Evolutionary conservation across 2,888 invertebrate species (phyloP), one percentile per base, ranked within the genome.

Genomic region (Andrena haemorrhoa): DNA sequence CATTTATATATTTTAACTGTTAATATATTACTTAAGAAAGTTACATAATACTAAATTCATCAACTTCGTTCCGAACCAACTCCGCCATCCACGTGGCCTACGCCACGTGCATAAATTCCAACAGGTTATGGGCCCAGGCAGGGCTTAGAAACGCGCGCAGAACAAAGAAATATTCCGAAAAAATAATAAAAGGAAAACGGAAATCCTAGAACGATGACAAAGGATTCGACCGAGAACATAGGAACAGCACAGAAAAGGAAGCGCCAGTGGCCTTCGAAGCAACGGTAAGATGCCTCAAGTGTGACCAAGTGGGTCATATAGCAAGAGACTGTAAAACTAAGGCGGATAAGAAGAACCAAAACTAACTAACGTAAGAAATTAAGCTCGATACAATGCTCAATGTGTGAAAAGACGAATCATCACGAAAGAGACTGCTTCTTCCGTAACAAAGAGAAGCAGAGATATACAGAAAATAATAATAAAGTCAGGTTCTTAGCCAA

Each of bases 201-300:
- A n/a, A n/a, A n/a, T n/a, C n/a, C n/a, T n/a, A n/a, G n/a, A n/a
- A n/a, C n/a, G n/a, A n/a, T n/a, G n/a, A n/a, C n/a, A n/a, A n/a
- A n/a, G n/a, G n/a, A n/a, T n/a, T n/a, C n/a, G n/a, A n/a, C n/a
- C n/a, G n/a, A 47, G 58, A 58, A 29, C 20, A 31, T 0, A 58
- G 47, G 16, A 23, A 47, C 3, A 29, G 26, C 5, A 23, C 5
- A 16, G 26, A 60, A 12, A 26, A 47, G 10, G 47, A 70, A 16
- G 47, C 7, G 12, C 33, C 58, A 0, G 47, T 58, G n/a, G 29
- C 47, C 10, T 47, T 47, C 16, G 60, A 6, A 26, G 70, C 29
- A 29, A 5, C 26, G 10, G 29, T n/a, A 47, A 60, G 20, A 29
- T 70, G 70, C 26, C 60, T 41, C 60, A 58, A 60, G 12, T 70